phyloP scores from a whole-genome alignment of 2,888 invertebrate genomes.

The Thyatira batis region DNA sequence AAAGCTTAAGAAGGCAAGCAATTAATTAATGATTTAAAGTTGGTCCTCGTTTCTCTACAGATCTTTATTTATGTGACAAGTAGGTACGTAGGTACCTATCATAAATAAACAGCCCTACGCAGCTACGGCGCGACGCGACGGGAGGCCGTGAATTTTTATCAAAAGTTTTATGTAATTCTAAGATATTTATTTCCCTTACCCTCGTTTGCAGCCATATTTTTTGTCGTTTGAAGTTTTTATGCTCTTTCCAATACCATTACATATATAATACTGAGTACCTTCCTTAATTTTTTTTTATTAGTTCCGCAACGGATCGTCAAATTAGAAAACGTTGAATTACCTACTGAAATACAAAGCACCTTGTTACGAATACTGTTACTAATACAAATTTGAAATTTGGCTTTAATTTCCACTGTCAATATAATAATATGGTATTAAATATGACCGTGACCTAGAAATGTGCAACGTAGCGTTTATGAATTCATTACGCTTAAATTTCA shows the following conservation, averaged over 20 bases:
- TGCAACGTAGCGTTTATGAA: too few species aligned
- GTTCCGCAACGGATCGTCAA: not conserved
- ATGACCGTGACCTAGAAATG: too few species aligned
- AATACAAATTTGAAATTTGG: too few species aligned
- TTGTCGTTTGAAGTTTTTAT: not conserved
- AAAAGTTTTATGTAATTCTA: not conserved
- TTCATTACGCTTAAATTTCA: too few species aligned
- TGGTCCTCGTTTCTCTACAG: conserved; percentile 21
- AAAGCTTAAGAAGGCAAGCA: conserved; percentile 15
- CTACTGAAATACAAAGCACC: too few species aligned
- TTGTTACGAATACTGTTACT: too few species aligned
- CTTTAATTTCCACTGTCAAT: too few species aligned
- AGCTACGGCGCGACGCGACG: too few species aligned
- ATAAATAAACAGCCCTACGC: conserved; percentile 28
- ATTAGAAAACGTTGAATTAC: not conserved
- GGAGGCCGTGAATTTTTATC: not conserved
- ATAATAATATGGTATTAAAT: too few species aligned
- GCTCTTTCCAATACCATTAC: too few species aligned
- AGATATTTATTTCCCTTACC: not conserved
- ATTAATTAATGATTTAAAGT: conserved; percentile 42
- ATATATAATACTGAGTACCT: too few species aligned
- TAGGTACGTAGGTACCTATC: conserved; percentile 17
- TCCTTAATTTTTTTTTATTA: too few species aligned
- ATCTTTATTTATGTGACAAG: conserved; percentile 43
- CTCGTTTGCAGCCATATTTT: not conserved